Evolutionary conservation across 2,113 vertebrate species (phyloP), one percentile per base, ranked within the genome.

Genomic region (Rousettus leschenaultii): DNA sequence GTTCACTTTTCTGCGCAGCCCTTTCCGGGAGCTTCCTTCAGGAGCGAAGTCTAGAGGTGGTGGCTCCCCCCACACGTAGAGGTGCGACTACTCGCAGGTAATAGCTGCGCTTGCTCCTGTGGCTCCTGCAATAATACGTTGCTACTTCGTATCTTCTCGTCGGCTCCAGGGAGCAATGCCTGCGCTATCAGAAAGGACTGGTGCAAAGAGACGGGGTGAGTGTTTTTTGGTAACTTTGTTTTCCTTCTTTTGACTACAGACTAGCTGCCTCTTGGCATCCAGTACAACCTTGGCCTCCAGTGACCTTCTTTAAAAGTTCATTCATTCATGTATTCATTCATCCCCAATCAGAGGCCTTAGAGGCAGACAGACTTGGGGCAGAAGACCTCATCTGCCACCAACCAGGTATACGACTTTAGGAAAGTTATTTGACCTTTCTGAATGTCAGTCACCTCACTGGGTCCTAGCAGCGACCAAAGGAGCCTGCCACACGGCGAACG

Each of bases 181-280:
- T 86, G 2, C 1, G 1, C 38, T 14, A 7, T 65, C 71, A 28
- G 24, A 55, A 57, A 68, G 73, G 38, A 45, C 48, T 43, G 26
- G 0, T 26, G 18, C 53, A 22, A 33, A 78, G 61, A 57, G 6
- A 0, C 4, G n/a, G 40, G 11, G 19, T 30, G 24, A 21, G 6
- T 33, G 6, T 73, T 63, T 63, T 63, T 77, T n/a, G 55, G 21
- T 24, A 8, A 66, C 59, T 16, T 89, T 11, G 2, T 33, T 68
- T 75, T 53, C 8, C n/a, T 63, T 40, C 19, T 24, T 51, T 93
- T 85, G 45, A 74, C 40, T 61, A 45, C 22, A 70, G 55, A 66
- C 40, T 43, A 30, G 30, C 43, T 83, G 35, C 55, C 71, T 24
- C 19, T 68, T n/a, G 30, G 33, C 45, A 65, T 21, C 33, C 26